Conservation (phyloP, 2,888 invertebrate genomes). For the Trisateles emortualis region DNA sequence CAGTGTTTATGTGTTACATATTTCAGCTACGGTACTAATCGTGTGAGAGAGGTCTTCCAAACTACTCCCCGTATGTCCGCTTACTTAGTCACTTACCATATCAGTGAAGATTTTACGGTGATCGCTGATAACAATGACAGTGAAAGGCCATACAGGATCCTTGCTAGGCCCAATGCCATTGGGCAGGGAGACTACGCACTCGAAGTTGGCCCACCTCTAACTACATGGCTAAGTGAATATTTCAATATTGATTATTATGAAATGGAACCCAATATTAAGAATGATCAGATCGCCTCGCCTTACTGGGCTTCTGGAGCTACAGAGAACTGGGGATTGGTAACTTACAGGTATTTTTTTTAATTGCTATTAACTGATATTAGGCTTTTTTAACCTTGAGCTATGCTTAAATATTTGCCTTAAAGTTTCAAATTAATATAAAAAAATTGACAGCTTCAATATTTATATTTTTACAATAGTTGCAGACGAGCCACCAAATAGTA, state of each 20-base stretch:
- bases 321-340: conserved; percentile 82
- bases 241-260: conserved; percentile 72
- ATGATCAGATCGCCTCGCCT: conserved; percentile 80
- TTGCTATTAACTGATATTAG: neutral
- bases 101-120: conserved; percentile 74
- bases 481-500: no score
- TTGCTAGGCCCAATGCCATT: conserved; percentile 71
- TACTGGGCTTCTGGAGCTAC: conserved; percentile 84
- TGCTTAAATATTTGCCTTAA: no score
- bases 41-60: conserved; percentile 77
- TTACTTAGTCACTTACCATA: conserved; percentile 92
- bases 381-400: neutral
- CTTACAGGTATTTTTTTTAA: conserved; percentile 67
- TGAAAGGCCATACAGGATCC: conserved; percentile 68
- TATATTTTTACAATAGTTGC: no score
- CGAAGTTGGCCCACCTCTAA: conserved; percentile 74
- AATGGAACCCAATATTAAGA: conserved; percentile 73
- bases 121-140: conserved; percentile 70
- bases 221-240: conserved; percentile 73
- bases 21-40: conserved; percentile 62
- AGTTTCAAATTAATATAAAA: no score
- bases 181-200: conserved; percentile 79
- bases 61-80: conserved; percentile 92
- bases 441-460: no score
- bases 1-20: no score